Conservation (phyloP, 2,888 invertebrate genomes). For the Acrobasis suavella region DNA sequence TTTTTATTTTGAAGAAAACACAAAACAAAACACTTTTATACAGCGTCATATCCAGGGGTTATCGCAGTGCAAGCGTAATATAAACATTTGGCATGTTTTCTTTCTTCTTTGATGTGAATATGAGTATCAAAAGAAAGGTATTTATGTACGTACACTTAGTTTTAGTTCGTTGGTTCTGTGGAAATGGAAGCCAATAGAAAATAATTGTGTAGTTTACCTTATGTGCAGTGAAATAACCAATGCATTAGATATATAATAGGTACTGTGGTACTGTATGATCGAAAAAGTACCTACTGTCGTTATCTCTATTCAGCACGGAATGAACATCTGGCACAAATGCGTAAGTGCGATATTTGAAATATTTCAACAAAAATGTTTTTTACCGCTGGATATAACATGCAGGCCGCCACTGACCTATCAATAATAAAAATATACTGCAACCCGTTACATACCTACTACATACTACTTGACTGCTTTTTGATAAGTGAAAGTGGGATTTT, state of each 20-base stretch:
- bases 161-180: no score
- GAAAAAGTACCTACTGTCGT: neutral
- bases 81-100: slow-evolving; percentile 17
- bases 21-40: slow-evolving; percentile 18
- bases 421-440: slow-evolving; percentile 22
- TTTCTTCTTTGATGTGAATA: neutral
- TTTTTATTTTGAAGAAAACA: slow-evolving; percentile 17
- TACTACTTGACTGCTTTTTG: neutral
- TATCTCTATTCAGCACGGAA: neutral
- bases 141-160: no score
- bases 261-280: no score
- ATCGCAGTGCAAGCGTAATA: slow-evolving; percentile 15
- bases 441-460: slow-evolving; percentile 6
- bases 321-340: neutral
- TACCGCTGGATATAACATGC: slow-evolving; percentile 11
- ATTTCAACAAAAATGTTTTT: slow-evolving; percentile 8
- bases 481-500: neutral
- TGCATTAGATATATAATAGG: no score
- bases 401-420: slow-evolving; percentile 27
- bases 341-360: no score
- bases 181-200: no score
- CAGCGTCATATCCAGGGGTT: slow-evolving; percentile 6
- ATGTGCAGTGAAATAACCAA: no score
- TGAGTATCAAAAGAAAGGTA: no score
- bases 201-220: no score